Conservation (phyloP, 2,888 invertebrate species). For the Onchidella celtica region DNA sequence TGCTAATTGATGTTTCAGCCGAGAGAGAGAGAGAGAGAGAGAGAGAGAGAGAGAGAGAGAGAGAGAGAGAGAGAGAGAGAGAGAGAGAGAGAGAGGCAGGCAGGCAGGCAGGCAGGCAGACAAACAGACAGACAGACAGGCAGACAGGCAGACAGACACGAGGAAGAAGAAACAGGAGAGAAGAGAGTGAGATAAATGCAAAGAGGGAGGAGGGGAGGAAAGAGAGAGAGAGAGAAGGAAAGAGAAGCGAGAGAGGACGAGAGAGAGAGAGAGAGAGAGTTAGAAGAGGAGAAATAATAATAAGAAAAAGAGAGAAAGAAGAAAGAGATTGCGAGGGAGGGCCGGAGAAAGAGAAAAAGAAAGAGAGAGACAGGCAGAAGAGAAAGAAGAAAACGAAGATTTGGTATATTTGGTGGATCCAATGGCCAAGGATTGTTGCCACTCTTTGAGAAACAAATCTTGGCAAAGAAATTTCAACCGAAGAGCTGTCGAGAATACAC, state of each 20-base stretch:
- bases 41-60: too few relatives aligned
- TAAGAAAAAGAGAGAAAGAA: not conserved
- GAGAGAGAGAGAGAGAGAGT: not conserved
- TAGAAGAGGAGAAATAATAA: not conserved
- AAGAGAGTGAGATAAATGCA: not conserved
- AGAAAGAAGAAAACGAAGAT: too few relatives aligned
- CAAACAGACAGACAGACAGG: too few relatives aligned
- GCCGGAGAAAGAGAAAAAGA: too few relatives aligned
- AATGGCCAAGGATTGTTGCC: too few relatives aligned
- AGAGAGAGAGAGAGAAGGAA: not conserved
- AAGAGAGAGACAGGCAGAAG: not conserved
- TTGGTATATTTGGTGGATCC: too few relatives aligned
- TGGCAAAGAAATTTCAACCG: too few relatives aligned
- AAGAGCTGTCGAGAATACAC: too few relatives aligned
- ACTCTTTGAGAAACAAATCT: too few relatives aligned
- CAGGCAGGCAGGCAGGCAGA: not conserved
- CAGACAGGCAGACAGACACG: not conserved
- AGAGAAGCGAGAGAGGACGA: not conserved
- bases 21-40: slow-evolving; percentile 4
- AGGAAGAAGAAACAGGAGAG: not conserved
- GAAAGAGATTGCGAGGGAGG: not conserved
- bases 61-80: slow-evolving; percentile 20
- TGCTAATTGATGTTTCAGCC: too few relatives aligned
- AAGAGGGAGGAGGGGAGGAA: not conserved
- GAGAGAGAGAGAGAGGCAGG: slow-evolving; percentile 1